Conservation (phyloP, 2,113 vertebrate genomes). For the Halcyon senegalensis region DNA sequence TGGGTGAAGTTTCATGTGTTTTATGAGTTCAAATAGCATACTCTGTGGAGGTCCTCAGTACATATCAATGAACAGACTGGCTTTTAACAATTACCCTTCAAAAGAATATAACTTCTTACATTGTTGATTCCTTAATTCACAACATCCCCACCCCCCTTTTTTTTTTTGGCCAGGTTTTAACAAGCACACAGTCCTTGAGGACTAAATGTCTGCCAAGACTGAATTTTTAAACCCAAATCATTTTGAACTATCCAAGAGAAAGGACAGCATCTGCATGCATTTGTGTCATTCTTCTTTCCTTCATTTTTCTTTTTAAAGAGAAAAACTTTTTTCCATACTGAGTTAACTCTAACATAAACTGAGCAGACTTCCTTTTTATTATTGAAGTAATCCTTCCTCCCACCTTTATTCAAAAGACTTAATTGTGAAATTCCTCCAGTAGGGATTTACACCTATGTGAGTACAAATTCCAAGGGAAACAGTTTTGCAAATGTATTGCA, state of each 20-base stretch:
- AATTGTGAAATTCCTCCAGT: background rate
- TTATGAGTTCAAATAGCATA: background rate
- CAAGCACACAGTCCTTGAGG: background rate
- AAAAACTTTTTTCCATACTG: background rate
- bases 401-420: background rate
- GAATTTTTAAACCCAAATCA: conserved; percentile 30
- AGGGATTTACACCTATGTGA: background rate
- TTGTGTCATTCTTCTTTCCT: background rate
- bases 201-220: conserved; percentile 23
- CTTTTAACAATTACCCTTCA: background rate
- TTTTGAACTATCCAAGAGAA: conserved; percentile 31
- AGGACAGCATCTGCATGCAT: background rate
- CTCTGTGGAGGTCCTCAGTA: background rate
- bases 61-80: background rate
- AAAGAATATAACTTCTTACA: background rate
- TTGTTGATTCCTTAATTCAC: background rate
- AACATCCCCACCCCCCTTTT: background rate
- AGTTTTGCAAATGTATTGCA: background rate
- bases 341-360: conserved; percentile 37
- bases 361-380: background rate
- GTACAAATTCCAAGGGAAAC: background rate
- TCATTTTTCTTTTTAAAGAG: background rate
- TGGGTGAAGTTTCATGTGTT: background rate
- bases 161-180: background rate
- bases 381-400: background rate